A percentile compares a stretch with the other conserved stretches of the same genome.
Evolutionary conservation across 1,140 invertebrate species (phyloP).

Genomic region (Lepidotrigona ventralis): DNA sequence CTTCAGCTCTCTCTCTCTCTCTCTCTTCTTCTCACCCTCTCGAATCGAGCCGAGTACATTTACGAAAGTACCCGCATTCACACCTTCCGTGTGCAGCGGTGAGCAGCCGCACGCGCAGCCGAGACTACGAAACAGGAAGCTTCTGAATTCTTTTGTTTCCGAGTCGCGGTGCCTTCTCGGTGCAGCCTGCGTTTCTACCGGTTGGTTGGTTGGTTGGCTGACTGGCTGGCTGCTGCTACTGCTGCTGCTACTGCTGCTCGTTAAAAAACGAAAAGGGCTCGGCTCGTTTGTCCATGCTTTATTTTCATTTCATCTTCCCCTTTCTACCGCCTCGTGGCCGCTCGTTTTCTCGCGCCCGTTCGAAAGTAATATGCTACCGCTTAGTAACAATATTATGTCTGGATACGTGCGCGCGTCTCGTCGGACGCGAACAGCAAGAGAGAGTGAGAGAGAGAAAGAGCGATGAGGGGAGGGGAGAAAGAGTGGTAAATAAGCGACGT

Average conservation of each 20-base stretch:
- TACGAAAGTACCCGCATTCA: slow-evolving; percentile 58
- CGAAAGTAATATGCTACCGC: slow-evolving; percentile 38
- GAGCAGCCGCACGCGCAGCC: slow-evolving; percentile 10
- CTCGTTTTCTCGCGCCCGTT: slow-evolving; percentile 17
- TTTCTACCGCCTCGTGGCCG: not conserved
- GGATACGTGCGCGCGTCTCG: slow-evolving; percentile 11
- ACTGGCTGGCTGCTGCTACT: not conserved
- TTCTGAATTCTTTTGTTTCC: slow-evolving; percentile 53
- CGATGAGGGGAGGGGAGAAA: slow-evolving; percentile 16
- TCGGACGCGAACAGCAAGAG: not conserved
- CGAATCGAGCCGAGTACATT: slow-evolving; percentile 47
- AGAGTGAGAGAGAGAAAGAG: slow-evolving; percentile 7
- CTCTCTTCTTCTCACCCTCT: too few species aligned
- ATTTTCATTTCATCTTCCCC: slow-evolving; percentile 45
- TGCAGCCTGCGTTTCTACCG: not conserved
- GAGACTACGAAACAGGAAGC: slow-evolving; percentile 48
- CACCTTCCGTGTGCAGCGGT: slow-evolving; percentile 42
- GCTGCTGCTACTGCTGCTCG: slow-evolving; percentile 11
- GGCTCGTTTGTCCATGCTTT: slow-evolving; percentile 48
- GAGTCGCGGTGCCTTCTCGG: slow-evolving; percentile 8
- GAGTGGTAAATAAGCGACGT: slow-evolving; percentile 36
- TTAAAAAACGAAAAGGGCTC: slow-evolving; percentile 45
- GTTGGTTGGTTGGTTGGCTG: too few species aligned
- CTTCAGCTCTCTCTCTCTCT: not conserved
- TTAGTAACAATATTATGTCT: slow-evolving; percentile 56